phyloP scores from a whole-genome alignment of 2,888 invertebrate species.

The Philonicus albiceps region DNA sequence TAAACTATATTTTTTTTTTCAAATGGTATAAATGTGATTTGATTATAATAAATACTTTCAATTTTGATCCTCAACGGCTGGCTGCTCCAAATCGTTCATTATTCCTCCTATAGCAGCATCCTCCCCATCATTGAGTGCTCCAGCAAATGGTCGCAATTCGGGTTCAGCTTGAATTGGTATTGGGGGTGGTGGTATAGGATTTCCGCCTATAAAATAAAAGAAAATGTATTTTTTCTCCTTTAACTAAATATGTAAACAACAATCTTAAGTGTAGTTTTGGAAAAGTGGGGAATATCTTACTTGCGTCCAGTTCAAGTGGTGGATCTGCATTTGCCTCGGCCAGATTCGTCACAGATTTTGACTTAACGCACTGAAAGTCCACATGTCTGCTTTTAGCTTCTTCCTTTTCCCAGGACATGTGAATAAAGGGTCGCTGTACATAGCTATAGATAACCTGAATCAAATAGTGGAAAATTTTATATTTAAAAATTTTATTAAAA shows the following conservation, averaged over 20 bases:
- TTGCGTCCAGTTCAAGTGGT: conserved; percentile 65
- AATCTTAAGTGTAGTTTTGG: not conserved
- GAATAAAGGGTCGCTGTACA: conserved; percentile 98
- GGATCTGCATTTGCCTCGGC: conserved; percentile 95
- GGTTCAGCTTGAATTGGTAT: conserved; percentile 39
- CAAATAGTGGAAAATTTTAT: not conserved
- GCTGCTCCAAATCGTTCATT: conserved; percentile 56
- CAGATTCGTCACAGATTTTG: conserved; percentile 95
- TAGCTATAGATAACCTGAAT: conserved; percentile 88
- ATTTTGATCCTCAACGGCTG: conserved; percentile 50
- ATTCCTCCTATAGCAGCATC: conserved; percentile 58
- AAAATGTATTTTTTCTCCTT: not conserved
- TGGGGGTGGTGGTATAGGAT: conserved; percentile 58
- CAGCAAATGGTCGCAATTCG: conserved; percentile 43
- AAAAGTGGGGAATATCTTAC: conserved; percentile 50
- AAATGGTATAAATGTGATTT: conserved; percentile 9
- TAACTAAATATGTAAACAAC: not conserved
- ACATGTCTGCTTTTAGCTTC: conserved; percentile 99
- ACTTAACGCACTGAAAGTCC: conserved; percentile 98
- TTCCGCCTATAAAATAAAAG: conserved; percentile 54
- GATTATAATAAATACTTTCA: conserved; percentile 8
- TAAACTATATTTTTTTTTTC: not conserved
- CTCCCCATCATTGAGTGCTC: conserved; percentile 52
- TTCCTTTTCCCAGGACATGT: conserved; percentile 95
- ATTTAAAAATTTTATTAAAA: too few species aligned